Conservation (phyloP, 2,797 vertebrate genomes). For the Gymnothorax reevesii region DNA sequence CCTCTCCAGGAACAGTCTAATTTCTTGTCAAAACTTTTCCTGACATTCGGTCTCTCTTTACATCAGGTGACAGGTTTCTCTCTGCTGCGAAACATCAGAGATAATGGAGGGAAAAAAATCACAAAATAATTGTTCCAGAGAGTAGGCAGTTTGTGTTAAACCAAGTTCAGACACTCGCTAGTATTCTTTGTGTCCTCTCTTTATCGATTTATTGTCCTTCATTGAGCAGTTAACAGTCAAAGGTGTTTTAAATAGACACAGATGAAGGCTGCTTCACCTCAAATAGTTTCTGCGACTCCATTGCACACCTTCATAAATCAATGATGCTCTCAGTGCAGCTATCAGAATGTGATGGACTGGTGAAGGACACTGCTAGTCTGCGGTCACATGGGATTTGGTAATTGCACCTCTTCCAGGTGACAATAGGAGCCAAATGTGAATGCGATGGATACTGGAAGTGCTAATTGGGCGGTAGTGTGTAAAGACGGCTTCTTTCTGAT, state of each 20-base stretch:
- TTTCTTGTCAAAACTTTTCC: slow-evolving; percentile 22
- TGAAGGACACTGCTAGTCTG: background rate
- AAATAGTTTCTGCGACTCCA: background rate
- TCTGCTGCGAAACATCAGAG: background rate
- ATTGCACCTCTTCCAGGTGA: background rate
- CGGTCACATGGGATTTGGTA: too few relatives aligned
- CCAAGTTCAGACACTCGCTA: background rate
- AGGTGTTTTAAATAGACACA: background rate
- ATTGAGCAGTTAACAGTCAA: background rate
- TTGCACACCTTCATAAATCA: background rate
- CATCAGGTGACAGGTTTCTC: background rate
- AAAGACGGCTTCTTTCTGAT: slow-evolving; percentile 20
- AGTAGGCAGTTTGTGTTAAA: background rate
- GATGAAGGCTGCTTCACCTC: background rate
- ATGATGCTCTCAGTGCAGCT: background rate
- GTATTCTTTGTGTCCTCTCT: too few relatives aligned
- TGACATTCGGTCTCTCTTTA: background rate
- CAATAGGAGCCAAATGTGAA: background rate
- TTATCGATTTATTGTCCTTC: background rate
- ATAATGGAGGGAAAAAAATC: background rate
- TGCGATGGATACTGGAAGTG: slow-evolving; percentile 46
- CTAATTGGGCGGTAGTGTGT: slow-evolving; percentile 21
- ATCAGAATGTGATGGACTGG: background rate
- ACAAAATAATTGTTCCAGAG: background rate
- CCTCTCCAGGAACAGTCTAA: background rate